phyloP scores from a whole-genome alignment of 2,113 vertebrate species.

The Dendropsophus ebraccatus region DNA sequence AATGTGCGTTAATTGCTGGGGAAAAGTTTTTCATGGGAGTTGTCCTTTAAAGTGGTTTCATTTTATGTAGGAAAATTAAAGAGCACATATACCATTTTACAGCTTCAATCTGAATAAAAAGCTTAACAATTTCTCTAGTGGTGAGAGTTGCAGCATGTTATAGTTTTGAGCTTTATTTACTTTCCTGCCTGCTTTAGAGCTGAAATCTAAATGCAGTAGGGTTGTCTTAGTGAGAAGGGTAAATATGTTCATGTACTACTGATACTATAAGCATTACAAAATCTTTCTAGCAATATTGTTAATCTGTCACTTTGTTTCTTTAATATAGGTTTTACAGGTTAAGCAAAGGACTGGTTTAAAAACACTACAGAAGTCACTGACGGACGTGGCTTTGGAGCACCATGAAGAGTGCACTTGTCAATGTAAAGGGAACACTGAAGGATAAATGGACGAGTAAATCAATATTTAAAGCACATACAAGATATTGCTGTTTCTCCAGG shows the following conservation, averaged over 20 bases:
- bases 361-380: constrained; percentile 90
- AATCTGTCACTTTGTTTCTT: not conserved
- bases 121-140: not conserved
- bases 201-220: not conserved
- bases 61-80: too few species aligned
- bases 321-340: constrained; percentile 87
- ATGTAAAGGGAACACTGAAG: constrained; percentile 86
- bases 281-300: not conserved
- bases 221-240: too few species aligned
- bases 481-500: constrained; percentile 69
- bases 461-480: constrained; percentile 66
- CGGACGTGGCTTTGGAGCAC: constrained; percentile 92
- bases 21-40: too few species aligned
- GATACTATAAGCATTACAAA: not conserved
- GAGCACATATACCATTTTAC: not conserved
- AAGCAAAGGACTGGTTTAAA: constrained; percentile 83
- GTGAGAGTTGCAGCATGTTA: not conserved
- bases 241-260: too few species aligned
- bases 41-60: too few species aligned
- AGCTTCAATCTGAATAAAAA: not conserved
- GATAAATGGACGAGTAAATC: constrained; percentile 67
- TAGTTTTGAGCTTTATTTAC: not conserved
- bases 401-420: constrained; percentile 94
- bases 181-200: not conserved
- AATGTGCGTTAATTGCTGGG: too few species aligned